Percentiles rank a stretch among this genome's conserved stretches.
Conservation (phyloP, 1,140 invertebrate species). For the Periplaneta americana region DNA sequence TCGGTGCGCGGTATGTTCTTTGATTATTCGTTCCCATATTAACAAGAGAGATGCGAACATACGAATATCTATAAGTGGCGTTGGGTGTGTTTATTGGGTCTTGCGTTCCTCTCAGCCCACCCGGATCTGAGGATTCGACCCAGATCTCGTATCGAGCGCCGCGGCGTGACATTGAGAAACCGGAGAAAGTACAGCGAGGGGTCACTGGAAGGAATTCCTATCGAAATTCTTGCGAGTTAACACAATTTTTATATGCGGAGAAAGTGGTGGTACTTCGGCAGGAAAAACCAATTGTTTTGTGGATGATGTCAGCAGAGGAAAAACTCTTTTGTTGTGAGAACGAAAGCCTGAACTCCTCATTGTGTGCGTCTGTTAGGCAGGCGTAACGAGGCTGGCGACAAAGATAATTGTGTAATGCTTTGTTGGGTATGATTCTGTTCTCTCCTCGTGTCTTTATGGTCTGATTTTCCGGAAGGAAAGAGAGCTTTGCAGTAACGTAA, state of each 20-base stretch:
- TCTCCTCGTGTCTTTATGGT: no score
- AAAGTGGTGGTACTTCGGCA: neutral
- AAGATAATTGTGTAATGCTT: no score
- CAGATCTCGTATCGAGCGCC: neutral
- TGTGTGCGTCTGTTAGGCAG: no score
- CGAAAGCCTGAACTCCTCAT: neutral
- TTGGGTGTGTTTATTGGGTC: neutral
- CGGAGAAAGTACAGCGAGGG: neutral
- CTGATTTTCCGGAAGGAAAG: no score
- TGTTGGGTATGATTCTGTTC: no score
- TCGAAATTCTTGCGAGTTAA: neutral
- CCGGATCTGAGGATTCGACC: neutral
- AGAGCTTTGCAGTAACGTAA: no score
- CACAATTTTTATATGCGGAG: neutral
- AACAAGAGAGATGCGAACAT: no score
- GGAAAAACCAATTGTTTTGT: neutral
- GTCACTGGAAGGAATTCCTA: neutral
- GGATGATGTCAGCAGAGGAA: neutral
- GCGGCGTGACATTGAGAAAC: neutral
- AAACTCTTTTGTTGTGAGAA: neutral
- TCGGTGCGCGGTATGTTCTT: no score
- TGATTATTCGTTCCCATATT: no score
- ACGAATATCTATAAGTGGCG: no score
- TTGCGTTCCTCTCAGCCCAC: neutral
- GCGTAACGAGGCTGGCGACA: no score